Evolutionary conservation across 2,888 invertebrate genomes (phyloP), one percentile per base, ranked within the genome.

Genomic region (Micropterix aruncella): DNA sequence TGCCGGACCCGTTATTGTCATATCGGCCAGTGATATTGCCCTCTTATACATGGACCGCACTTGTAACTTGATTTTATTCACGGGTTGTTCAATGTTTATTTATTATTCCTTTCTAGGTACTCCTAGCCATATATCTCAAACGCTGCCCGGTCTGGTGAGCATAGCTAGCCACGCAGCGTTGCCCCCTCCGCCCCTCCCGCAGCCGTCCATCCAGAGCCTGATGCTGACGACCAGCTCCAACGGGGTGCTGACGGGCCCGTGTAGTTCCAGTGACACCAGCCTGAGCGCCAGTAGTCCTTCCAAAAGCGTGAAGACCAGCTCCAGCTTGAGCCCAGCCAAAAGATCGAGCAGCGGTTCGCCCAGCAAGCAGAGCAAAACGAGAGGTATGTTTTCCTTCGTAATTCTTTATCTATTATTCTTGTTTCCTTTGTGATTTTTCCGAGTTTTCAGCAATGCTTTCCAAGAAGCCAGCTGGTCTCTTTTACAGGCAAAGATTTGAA

Each of bases 271-370:
- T 0, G 71, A 71, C 52, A 71, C 71, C 7, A 66, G 81, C 55
- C 60, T 79, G 36, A 81, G 80, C 53, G 83, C 82, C 38, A 83
- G 82, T 51, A 88, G 87, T 56, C 89, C 89, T 0, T 88, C 87
- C 42, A 84, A 89, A 60, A 89, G 88, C 61, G 80, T 87, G 9
- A 88, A 89, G 58, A 89, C 89, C 41, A 86, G 86, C 19, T 84
- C 87, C 16, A 88, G 87, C 52, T 70, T 89, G 38, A 87, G 86
- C 57, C 89, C 89, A 0, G 88, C 89, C 0, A 89, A 89, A 61
- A 67, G 87, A 48, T 83, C 81, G 48, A 83, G 83, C 45, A 87
- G 86, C 49, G 88, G 87, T 0, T 88, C 88, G 9, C 89, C 89
- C 37, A 81, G 82, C 53, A 83, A 83, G 61, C 70, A 71, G 58